Percentiles rank a stretch among this genome's conserved stretches.
These are phyloP conservation scores for Ellobium chinense DNA, from an alignment of 2,888 invertebrate species.

Conservation along the genomic window DNA sequence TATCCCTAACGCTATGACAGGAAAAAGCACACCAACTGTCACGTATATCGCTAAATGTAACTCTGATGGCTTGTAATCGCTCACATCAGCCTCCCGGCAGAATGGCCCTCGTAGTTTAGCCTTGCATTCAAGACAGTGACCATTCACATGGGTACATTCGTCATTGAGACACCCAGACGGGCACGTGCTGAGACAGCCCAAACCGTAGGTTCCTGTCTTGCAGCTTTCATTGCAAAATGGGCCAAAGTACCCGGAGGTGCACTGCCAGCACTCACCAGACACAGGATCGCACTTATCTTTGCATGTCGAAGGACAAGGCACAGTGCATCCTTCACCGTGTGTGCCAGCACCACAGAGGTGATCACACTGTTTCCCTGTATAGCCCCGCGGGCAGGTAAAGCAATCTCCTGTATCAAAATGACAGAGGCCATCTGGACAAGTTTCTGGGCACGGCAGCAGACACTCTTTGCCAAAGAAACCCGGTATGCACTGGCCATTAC, in stretches of 20 bases:
- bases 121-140: not conserved
- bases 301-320: conserved; percentile 15
- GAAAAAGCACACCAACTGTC: not conserved
- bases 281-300: conserved; percentile 22
- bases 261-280: conserved; percentile 25
- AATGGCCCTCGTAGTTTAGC: not conserved
- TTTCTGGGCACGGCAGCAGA: conserved; percentile 24
- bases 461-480: conserved; percentile 25
- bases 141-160: conserved; percentile 22
- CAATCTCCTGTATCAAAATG: conserved; percentile 22
- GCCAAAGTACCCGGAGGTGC: conserved; percentile 16
- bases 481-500: conserved; percentile 35
- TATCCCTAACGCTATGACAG: not conserved
- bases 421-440: conserved; percentile 12
- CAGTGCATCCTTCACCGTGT: conserved; percentile 7
- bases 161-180: not conserved
- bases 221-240: conserved; percentile 27
- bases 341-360: conserved; percentile 25
- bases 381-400: conserved; percentile 1
- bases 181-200: not conserved
- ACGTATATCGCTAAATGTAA: not conserved
- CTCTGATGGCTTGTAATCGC: not conserved
- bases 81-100: not conserved
- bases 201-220: not conserved
- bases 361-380: conserved; percentile 10